These are phyloP conservation scores for Nestor notabilis DNA, from an alignment of 2,113 vertebrate species.

Conservation along the genomic window DNA sequence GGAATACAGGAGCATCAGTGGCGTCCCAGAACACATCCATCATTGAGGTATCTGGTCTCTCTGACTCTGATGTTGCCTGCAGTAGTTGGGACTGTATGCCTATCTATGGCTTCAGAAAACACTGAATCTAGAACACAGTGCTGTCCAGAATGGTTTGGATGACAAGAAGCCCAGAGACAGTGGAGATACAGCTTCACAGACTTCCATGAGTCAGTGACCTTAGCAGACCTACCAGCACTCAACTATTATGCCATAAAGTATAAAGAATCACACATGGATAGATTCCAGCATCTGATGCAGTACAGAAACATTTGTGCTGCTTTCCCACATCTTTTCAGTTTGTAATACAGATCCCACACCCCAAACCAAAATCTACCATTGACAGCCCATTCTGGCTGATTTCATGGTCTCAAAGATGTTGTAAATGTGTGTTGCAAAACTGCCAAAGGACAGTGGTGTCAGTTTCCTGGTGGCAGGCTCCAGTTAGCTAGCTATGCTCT, in stretches of 20 bases:
- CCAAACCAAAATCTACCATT: neutral
- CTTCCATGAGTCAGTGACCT: neutral
- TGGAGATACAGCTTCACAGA: neutral
- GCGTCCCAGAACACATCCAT: neutral
- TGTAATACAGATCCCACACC: accelerated
- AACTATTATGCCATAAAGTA: neutral
- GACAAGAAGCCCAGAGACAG: neutral
- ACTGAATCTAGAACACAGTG: neutral
- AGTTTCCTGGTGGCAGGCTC: neutral
- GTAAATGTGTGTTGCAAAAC: neutral
- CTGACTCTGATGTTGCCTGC: accelerated
- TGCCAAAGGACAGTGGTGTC: neutral
- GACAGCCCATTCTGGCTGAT: neutral
- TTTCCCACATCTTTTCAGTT: neutral
- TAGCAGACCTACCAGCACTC: neutral
- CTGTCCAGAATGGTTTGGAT: neutral
- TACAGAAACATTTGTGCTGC: neutral
- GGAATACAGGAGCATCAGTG: neutral
- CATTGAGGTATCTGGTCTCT: neutral
- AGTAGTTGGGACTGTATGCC: neutral
- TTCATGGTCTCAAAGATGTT: neutral
- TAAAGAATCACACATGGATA: neutral
- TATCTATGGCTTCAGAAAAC: neutral
- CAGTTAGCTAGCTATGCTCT: neutral
- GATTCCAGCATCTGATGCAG: neutral